Evolutionary conservation across 2,113 vertebrate species (phyloP).

Genomic region (Etheostoma spectabile): DNA sequence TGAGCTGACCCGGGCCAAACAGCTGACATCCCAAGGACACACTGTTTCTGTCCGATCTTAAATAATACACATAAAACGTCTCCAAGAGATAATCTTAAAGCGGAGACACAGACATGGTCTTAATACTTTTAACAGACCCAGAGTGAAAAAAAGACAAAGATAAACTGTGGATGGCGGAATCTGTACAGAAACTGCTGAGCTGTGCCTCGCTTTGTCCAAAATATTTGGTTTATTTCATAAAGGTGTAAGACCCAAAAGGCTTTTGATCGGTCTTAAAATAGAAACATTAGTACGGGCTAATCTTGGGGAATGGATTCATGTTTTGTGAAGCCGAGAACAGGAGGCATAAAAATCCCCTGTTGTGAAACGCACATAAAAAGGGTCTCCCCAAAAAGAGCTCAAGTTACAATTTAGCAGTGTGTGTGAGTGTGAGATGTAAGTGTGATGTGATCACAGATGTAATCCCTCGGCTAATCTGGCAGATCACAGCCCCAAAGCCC

Average conservation of each 20-base stretch:
- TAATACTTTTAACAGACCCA: conserved; percentile 60
- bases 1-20: conserved; percentile 20
- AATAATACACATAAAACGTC: conserved; percentile 57
- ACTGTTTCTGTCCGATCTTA: conserved; percentile 17
- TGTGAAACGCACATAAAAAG: conserved; percentile 50
- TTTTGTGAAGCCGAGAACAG: conserved; percentile 51
- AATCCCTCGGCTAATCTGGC: conserved; percentile 67
- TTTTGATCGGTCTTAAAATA: conserved; percentile 55
- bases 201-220: neutral
- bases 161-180: neutral
- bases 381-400: conserved; percentile 12
- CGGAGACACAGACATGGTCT: conserved; percentile 23
- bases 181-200: conserved; percentile 24
- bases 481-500: conserved; percentile 51
- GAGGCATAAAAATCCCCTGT: conserved; percentile 35
- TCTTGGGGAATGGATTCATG: conserved; percentile 54
- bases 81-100: conserved; percentile 44
- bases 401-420: conserved; percentile 26
- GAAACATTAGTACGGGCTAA: conserved; percentile 48
- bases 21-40: conserved; percentile 56
- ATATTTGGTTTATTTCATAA: conserved; percentile 16
- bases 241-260: neutral
- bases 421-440: conserved; percentile 26
- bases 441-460: conserved; percentile 45
- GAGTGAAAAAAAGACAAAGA: neutral